Base-by-base conservation (phyloP, 2,113 vertebrate species). In the Coptodon bakossiorum region DNA sequence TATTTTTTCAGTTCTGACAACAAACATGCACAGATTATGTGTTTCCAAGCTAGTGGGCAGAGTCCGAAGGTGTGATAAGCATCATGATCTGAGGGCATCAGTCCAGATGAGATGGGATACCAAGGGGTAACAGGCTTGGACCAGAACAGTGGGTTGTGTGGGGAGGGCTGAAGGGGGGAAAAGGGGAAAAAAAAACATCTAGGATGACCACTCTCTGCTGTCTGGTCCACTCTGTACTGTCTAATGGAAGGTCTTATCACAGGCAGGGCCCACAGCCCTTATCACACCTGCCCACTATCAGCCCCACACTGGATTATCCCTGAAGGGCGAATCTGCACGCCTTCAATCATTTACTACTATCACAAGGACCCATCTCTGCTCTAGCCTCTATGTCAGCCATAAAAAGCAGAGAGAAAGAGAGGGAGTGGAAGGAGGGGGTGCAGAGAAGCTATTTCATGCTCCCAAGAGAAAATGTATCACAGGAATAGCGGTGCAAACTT, bases 211-310 rank as follows among this genome's bases (percentile, higher is more conserved):
- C 88, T 89, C 88, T 91, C 85, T 78, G 83, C 93, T 54, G 89
- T 89, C 89, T 91, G 93, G 83, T 82, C 76, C 9, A 85, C 86
- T 90, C 90, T 87, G 83, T 87, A 54, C 83, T 85, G 88, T 94
- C 94, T 95, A 96, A 95, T 96, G 94, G 94, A 94, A 95, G 93
- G 91, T 91, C 92, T 96, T 96, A 96, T 96, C 95, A 66, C 61
- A 85, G 85, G 66, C 82, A 63, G 89, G 54, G 89, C 91, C 92
- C 89, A 85, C 90, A 78, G 82, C 86, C 89, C 95, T 96, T 96
- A 96, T 96, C 95, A 83, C 94, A 92, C 93, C 95, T 95, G 94
- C 83, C 93, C 79, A 86, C 93, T 94, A 95, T 95, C 95, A 92
- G 94, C 84, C 89, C 91, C 88, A 89, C 91, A 92, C 92, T 91